A percentile compares a stretch with the other conserved stretches of the same genome.
phyloP scores from a whole-genome alignment of 2,888 invertebrate genomes.

The Lasioglossum figueresi region DNA sequence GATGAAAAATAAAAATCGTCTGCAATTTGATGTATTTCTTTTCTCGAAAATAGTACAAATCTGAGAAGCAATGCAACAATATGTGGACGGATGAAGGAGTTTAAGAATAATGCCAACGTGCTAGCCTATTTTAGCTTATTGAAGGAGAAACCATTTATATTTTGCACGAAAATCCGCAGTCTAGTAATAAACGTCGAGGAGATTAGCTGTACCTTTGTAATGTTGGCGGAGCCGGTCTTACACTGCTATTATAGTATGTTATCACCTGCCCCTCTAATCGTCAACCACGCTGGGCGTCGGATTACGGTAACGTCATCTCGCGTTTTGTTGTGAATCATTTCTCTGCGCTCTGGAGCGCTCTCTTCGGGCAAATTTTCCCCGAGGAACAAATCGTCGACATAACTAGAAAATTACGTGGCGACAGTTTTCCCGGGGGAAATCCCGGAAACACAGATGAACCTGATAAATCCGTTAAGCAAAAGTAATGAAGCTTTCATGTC shows the following conservation, averaged over 20 bases:
- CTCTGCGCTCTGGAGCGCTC: neutral
- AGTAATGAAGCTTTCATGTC: neutral
- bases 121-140: too few species aligned
- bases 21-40: neutral
- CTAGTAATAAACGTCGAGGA: neutral
- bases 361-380: neutral
- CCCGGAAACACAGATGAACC: neutral
- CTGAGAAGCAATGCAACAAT: neutral
- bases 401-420: constrained; percentile 1
- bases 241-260: constrained; percentile 49
- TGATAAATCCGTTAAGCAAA: neutral
- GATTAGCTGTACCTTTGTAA: constrained; percentile 11
- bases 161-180: neutral
- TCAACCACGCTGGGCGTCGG: constrained; percentile 36
- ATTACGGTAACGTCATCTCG: constrained; percentile 64
- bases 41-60: neutral
- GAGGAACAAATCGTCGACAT: neutral
- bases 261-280: constrained; percentile 61
- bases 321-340: constrained; percentile 53
- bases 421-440: neutral
- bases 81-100: neutral
- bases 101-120: too few species aligned
- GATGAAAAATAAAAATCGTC: neutral
- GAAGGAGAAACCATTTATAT: neutral
- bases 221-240: neutral